Percentiles rank a stretch among this genome's conserved stretches.
These are phyloP conservation scores for Cheilosia scutellata DNA, from an alignment of 2,888 invertebrate genomes.

Conservation along the genomic window DNA sequence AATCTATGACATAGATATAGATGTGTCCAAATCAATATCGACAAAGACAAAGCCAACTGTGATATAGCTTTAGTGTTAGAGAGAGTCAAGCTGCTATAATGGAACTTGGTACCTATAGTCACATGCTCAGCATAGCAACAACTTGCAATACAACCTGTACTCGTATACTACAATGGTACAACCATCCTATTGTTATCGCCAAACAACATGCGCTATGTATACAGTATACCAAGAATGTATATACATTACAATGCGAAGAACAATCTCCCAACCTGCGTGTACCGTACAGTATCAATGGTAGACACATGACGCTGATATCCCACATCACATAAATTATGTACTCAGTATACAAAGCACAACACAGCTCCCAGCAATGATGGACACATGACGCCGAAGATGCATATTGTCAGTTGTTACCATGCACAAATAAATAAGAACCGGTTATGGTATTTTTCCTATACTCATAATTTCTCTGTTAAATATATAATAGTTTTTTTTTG, in stretches of 20 bases:
- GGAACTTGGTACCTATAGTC: neutral
- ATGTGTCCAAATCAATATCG: too few species aligned
- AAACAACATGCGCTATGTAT: neutral
- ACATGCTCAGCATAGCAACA: constrained; percentile 4
- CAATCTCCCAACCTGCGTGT: too few species aligned
- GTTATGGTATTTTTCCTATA: neutral
- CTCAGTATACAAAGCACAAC: neutral
- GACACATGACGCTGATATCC: too few species aligned
- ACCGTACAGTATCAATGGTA: too few species aligned
- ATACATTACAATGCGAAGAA: neutral
- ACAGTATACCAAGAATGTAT: neutral
- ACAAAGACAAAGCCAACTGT: too few species aligned
- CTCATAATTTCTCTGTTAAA: neutral
- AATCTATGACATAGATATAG: too few species aligned
- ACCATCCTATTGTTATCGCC: neutral
- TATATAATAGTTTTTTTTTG: neutral
- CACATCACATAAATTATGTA: too few species aligned
- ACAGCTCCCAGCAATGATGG: constrained; percentile 15
- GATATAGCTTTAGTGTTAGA: too few species aligned
- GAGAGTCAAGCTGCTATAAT: too few species aligned
- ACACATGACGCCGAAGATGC: constrained; percentile 8
- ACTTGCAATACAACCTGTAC: neutral
- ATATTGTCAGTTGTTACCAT: constrained; percentile 13
- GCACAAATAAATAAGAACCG: neutral
- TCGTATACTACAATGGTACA: neutral